Conservation (phyloP, 2,888 invertebrate genomes). For the Epirrita christyi region DNA sequence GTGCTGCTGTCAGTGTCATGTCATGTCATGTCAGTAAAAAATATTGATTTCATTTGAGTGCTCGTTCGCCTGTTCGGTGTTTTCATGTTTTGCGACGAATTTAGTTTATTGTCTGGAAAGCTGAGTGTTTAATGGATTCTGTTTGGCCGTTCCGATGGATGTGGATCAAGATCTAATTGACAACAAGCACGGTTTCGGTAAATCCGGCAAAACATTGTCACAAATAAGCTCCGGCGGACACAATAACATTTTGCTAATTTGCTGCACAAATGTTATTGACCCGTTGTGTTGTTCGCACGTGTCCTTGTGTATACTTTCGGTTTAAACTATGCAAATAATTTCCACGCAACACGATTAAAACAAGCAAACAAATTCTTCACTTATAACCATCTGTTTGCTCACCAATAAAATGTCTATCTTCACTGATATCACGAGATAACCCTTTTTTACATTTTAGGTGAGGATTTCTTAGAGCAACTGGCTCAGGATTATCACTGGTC, state of each 20-base stretch:
- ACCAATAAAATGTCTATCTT: constrained; percentile 6
- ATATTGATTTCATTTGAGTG: too few species aligned
- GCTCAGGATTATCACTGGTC: constrained; percentile 74
- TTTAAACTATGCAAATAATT: constrained; percentile 36
- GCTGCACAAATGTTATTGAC: constrained; percentile 54
- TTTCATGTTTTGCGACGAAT: background rate
- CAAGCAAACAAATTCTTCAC: background rate
- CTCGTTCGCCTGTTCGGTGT: too few species aligned
- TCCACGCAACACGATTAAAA: constrained; percentile 14
- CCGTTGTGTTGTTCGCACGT: constrained; percentile 49
- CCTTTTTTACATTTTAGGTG: constrained; percentile 51
- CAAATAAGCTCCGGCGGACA: constrained; percentile 41
- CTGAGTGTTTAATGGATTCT: constrained; percentile 20
- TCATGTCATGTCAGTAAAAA: too few species aligned
- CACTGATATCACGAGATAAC: constrained; percentile 10
- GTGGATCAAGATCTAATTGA: constrained; percentile 64
- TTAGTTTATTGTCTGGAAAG: background rate
- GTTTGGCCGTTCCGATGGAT: constrained; percentile 69
- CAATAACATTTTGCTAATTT: constrained; percentile 51
- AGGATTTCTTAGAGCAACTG: constrained; percentile 74
- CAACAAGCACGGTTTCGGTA: constrained; percentile 72
- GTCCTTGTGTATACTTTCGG: constrained; percentile 62
- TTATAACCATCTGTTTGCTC: constrained; percentile 6
- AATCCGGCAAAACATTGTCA: constrained; percentile 39
- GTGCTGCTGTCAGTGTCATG: too few species aligned